Base-by-base conservation (phyloP, 2,797 vertebrate genomes). In the Corythornis leucogaster region DNA sequence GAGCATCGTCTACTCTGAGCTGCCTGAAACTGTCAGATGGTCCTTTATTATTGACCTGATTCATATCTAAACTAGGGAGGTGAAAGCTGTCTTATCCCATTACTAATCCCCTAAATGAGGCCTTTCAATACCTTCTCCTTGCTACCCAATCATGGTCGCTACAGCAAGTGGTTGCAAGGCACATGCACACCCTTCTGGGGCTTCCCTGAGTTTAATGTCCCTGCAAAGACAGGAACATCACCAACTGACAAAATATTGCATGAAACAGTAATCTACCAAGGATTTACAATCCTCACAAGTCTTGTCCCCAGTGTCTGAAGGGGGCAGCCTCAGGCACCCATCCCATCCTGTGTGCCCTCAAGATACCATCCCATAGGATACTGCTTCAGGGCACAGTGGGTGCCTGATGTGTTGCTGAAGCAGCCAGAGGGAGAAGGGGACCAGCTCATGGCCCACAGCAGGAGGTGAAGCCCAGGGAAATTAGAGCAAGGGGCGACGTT, bases 11-110 rank as follows among this genome's bases (percentile, higher is more conserved):
- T 66, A 73, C 51, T 9, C 43, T 0, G 4, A 66, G 46, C 89
- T 63, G 87, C 46, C 55, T 78, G 79, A 40, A 95, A 87, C 87
- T 83, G 79, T 91, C 94, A 93, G 87, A 80, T 75, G 89, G 81
- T 76, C 68, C 19, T 87, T 85, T 96, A 89, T 95, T 89, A 94
- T 92, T 94, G 93, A 95, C 92, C 89, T 89, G 85, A 93, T 96
- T 95, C 92, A 94, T 93, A 93, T 89, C 94, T 94, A 89, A 94
- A 93, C 26, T 89, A 55, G 87, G 69, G 87, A 95, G 92, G 93
- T 94, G 95, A 95, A 96, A 95, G 93, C 94, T 93, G 91, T 74
- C 62, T 95, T 93, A 93, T 92, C 94, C 82, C 87, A 87, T 94
- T 95, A 94, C 85, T 93, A 95, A 95, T 92, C 91, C 73, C 58